These are phyloP conservation scores for Agrypnus murinus DNA, from an alignment of 2,888 invertebrate genomes.

Conservation along the genomic window DNA sequence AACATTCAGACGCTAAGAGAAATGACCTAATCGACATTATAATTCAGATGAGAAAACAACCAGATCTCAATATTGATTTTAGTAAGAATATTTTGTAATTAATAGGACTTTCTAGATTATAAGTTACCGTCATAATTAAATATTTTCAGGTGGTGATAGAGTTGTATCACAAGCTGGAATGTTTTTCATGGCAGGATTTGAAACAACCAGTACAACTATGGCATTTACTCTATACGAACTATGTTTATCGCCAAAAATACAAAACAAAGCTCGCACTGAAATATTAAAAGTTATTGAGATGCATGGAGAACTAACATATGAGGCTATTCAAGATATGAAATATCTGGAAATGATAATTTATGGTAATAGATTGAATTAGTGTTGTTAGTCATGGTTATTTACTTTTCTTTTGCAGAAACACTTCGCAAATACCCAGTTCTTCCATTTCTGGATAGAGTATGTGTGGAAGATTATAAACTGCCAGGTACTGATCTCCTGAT, in stretches of 20 bases:
- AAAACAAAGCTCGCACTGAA: conserved; percentile 73
- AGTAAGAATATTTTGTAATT: no score
- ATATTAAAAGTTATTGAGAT: conserved; percentile 67
- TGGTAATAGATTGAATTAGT: conserved; percentile 65
- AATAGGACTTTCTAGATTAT: no score
- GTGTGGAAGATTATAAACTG: no score
- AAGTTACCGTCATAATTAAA: background rate
- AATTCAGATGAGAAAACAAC: conserved; percentile 29
- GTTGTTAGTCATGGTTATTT: conserved; percentile 34
- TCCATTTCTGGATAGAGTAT: conserved; percentile 63
- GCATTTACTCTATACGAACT: conserved; percentile 75
- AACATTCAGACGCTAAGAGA: conserved; percentile 39
- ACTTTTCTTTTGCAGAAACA: conserved; percentile 66
- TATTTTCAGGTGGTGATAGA: conserved; percentile 72
- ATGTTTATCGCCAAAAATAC: conserved; percentile 73
- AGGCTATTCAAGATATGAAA: conserved; percentile 73
- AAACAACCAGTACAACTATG: conserved; percentile 76
- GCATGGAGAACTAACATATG: conserved; percentile 71
- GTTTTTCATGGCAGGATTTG: conserved; percentile 77
- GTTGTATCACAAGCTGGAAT: conserved; percentile 76
- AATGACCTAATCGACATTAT: conserved; percentile 67
- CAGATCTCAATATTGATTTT: background rate
- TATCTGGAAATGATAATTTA: conserved; percentile 77
- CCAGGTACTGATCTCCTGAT: conserved; percentile 6
- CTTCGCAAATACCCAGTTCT: conserved; percentile 69